Conservation (phyloP, 2,888 invertebrate genomes). For the Danaus chrysippus region DNA sequence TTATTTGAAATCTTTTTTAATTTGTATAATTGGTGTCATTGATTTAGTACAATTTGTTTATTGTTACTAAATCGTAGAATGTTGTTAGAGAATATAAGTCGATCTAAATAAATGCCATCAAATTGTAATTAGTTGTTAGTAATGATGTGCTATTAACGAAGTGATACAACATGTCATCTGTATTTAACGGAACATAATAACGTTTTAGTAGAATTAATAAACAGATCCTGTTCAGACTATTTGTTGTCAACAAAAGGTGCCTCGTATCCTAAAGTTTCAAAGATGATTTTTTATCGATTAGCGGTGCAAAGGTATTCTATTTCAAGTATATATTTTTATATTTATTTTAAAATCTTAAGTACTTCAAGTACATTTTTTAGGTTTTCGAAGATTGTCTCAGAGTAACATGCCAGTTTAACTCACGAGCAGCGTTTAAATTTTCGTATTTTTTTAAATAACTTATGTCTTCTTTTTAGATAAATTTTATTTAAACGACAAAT, state of each 20-base stretch:
- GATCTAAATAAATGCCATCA: not conserved
- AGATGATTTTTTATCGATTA: constrained; percentile 17
- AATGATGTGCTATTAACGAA: constrained; percentile 1
- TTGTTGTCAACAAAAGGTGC: not conserved
- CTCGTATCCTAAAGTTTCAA: not conserved
- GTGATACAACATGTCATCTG: not conserved
- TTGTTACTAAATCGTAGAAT: too few species aligned
- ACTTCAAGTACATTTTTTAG: too few species aligned
- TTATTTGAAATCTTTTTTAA: too few species aligned
- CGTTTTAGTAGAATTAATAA: not conserved
- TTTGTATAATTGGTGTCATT: too few species aligned
- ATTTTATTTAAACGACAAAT: not conserved
- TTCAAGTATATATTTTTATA: not conserved
- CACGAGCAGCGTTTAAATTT: not conserved
- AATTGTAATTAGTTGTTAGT: not conserved
- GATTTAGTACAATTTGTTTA: too few species aligned
- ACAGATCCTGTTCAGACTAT: not conserved
- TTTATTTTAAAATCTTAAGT: not conserved
- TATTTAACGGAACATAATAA: constrained; percentile 1
- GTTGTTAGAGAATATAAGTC: not conserved
- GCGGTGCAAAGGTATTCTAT: constrained; percentile 15
- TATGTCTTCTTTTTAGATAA: not conserved
- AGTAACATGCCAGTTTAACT: too few species aligned
- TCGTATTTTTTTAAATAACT: not conserved
- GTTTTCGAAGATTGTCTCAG: too few species aligned